phyloP scores from a whole-genome alignment of 2,113 vertebrate genomes.

The Nesoenas mayeri region DNA sequence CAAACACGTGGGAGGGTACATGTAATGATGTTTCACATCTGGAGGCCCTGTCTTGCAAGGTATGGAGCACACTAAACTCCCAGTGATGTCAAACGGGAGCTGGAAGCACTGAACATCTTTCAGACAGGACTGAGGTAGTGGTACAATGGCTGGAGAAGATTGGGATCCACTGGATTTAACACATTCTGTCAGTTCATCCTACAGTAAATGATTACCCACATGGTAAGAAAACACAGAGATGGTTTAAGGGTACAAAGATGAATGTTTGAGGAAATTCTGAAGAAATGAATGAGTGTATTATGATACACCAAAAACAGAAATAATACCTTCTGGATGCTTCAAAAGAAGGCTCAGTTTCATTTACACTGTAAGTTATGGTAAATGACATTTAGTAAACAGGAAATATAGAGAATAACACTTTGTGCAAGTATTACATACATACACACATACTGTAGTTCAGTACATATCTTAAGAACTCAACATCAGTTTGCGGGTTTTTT shows the following conservation, averaged over 20 bases:
- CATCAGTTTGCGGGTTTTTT: not conserved
- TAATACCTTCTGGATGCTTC: constrained; percentile 84
- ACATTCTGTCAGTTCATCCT: not conserved
- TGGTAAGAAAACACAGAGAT: constrained; percentile 4
- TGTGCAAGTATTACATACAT: constrained; percentile 9
- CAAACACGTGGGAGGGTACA: not conserved
- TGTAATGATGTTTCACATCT: not conserved
- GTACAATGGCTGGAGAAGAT: constrained; percentile 8
- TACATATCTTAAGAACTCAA: not conserved
- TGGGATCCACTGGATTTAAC: constrained; percentile 61
- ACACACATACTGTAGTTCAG: not conserved
- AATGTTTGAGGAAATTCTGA: constrained; percentile 40
- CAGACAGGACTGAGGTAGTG: not conserved
- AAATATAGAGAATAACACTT: constrained; percentile 31
- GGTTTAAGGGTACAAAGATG: constrained; percentile 10
- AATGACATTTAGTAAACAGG: constrained; percentile 74
- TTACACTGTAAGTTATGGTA: constrained; percentile 82
- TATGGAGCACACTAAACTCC: not conserved
- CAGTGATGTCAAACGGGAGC: not conserved
- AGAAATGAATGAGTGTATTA: constrained; percentile 55
- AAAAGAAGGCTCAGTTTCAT: constrained; percentile 80
- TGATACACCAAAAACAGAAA: constrained; percentile 66
- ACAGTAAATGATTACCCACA: not conserved
- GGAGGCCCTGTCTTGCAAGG: not conserved
- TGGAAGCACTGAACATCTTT: not conserved